These are phyloP conservation scores for Falco columbarius DNA, from an alignment of 2,797 vertebrate species.

Conservation along the genomic window DNA sequence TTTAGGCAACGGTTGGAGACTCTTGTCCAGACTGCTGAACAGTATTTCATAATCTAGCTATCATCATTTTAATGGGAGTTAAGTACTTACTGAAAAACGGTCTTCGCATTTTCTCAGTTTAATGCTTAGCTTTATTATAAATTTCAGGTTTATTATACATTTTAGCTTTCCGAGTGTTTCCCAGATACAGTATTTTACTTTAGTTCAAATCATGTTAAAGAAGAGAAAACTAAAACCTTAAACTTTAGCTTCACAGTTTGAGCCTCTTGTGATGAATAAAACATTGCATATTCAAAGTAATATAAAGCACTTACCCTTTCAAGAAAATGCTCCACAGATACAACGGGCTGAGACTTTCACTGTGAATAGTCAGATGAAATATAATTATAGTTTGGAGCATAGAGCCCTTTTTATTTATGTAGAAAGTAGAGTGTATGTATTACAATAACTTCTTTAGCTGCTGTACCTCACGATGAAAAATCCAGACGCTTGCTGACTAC, in stretches of 20 bases:
- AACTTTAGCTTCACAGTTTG: background rate
- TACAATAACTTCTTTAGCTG: background rate
- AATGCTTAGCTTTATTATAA: background rate
- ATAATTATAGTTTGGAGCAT: background rate
- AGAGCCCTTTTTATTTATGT: background rate
- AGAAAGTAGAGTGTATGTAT: background rate
- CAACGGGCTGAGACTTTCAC: background rate
- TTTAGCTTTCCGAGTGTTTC: background rate
- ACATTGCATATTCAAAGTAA: slow-evolving; percentile 26
- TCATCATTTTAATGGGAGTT: background rate
- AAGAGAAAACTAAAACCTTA: background rate
- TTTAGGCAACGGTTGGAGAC: background rate
- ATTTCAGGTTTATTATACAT: background rate
- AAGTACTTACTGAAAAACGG: background rate
- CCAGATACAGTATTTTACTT: background rate
- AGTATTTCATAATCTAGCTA: background rate
- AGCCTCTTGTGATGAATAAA: background rate
- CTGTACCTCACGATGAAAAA: background rate
- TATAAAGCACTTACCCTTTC: slow-evolving; percentile 60
- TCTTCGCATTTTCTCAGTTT: background rate
- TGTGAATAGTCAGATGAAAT: slow-evolving; percentile 8
- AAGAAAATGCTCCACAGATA: background rate
- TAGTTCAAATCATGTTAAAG: background rate
- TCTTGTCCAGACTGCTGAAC: background rate
- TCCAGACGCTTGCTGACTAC: background rate